A percentile compares a stretch with the other conserved stretches of the same genome.
These are phyloP conservation scores for Leiothrix lutea DNA, from an alignment of 2,113 vertebrate genomes.

Conservation along the genomic window DNA sequence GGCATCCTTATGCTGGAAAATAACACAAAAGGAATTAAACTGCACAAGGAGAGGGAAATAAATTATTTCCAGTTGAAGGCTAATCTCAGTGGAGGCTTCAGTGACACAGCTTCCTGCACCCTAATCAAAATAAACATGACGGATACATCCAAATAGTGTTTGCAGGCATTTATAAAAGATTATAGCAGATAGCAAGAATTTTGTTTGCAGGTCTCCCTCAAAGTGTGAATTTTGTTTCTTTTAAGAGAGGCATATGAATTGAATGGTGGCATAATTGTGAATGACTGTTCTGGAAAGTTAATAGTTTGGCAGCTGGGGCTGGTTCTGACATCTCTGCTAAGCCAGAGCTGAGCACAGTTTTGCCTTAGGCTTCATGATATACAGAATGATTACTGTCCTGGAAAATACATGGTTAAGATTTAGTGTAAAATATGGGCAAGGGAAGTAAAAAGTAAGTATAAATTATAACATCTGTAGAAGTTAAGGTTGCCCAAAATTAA, in stretches of 20 bases:
- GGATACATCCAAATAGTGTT: neutral
- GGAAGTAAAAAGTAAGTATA: neutral
- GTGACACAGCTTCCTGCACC: neutral
- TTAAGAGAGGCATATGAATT: neutral
- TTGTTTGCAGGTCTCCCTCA: neutral
- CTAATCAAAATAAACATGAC: neutral
- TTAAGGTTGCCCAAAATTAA: neutral
- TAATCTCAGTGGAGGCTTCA: neutral
- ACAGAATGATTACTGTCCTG: neutral
- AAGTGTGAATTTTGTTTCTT: neutral
- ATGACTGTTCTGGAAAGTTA: neutral
- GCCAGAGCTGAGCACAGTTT: fast-evolving
- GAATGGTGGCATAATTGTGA: neutral
- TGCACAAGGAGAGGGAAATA: neutral
- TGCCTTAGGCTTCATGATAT: neutral
- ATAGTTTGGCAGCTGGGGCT: neutral
- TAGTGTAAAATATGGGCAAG: neutral
- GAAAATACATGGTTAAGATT: neutral
- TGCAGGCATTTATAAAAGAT: neutral
- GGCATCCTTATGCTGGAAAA: conserved; percentile 47
- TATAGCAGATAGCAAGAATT: neutral
- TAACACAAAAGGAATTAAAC: neutral
- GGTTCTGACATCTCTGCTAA: neutral
- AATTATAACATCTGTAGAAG: neutral
- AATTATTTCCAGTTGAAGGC: neutral